Conservation (phyloP, 2,888 invertebrate species). For the Teleogryllus oceanicus region DNA sequence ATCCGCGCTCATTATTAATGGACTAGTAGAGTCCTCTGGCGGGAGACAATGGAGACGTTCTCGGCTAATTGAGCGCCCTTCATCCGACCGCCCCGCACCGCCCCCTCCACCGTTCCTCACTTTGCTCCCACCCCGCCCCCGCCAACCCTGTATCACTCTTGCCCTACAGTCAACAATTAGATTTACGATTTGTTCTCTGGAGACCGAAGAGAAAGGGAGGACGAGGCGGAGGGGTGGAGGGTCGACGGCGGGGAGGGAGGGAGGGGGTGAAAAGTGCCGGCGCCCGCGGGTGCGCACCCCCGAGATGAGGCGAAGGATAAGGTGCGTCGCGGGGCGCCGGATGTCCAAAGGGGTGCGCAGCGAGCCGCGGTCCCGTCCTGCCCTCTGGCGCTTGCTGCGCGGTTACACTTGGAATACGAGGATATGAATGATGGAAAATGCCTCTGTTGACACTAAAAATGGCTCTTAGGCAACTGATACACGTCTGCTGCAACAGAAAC, state of each 20-base stretch:
- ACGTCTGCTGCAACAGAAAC: too few relatives aligned
- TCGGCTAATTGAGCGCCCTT: constrained; percentile 31
- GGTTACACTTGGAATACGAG: too few relatives aligned
- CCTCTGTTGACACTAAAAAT: too few relatives aligned
- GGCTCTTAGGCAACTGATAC: too few relatives aligned
- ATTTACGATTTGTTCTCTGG: constrained; percentile 1
- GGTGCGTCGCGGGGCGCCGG: too few relatives aligned
- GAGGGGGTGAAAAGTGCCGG: background rate
- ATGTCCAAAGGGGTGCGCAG: too few relatives aligned
- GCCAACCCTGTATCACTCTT: background rate
- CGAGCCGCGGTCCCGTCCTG: too few relatives aligned
- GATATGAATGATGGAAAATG: too few relatives aligned
- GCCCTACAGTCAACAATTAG: constrained; percentile 18
- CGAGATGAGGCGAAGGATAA: too few relatives aligned
- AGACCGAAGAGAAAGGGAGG: background rate
- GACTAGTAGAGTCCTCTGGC: constrained; percentile 6
- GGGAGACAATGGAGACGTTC: constrained; percentile 33
- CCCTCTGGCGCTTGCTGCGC: too few relatives aligned
- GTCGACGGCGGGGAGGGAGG: background rate
- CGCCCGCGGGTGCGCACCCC: too few relatives aligned
- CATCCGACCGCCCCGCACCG: constrained; percentile 20
- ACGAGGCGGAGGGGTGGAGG: background rate
- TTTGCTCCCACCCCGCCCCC: background rate
- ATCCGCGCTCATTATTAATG: constrained; percentile 9
- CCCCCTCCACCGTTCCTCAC: background rate